Evolutionary conservation across 2,888 invertebrate genomes (phyloP), one percentile per base, ranked within the genome.

Genomic region (Agrochola lota): DNA sequence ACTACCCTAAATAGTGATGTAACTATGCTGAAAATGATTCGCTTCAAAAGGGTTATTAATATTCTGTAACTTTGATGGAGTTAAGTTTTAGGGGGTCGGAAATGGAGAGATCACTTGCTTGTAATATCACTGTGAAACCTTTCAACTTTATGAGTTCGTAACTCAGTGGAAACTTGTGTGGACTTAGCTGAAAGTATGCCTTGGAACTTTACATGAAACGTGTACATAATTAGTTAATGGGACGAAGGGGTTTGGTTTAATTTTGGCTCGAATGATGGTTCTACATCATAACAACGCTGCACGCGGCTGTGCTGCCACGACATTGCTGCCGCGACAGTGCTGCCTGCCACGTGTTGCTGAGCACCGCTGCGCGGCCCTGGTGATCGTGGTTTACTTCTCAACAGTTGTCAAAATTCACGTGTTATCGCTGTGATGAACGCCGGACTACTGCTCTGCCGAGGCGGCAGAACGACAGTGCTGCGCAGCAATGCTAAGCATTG

Each of bases 51-150:
- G 73, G 71, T 77, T 82, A 85, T 85, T 85, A 83, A 81, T 83
- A 81, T 77, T 83, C 83, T 26, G 60, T 46, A 83, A 85, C 68
- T 85, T 83, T 74, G 77, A 77, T 81, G 15, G 11, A 70, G 71
- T 81, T 81, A 20, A 83, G 71, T 85, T 81, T 85, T 12, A 67
- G 62, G 57, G 66, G 52, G 49, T 40, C 57, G 71, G 60, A 72
- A 72, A 81, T 77, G 69, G 71, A 66, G 64, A 66, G 76, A 81
- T 77, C 60, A 81, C 64, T 76, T 66, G 71, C 64, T 71, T 62
- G 55, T 52, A 81, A 72, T 71, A 60, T 68, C 49, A 85, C 57
- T 80, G 40, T 60, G 67, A 62, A 63, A 71, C 60, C 62, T 80
- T 74, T 68, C 26, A 79, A 82, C 62, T 80, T 80, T 71, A 62